Evolutionary conservation across 2,113 vertebrate genomes (phyloP).

Genomic region (Grantiella picta): DNA sequence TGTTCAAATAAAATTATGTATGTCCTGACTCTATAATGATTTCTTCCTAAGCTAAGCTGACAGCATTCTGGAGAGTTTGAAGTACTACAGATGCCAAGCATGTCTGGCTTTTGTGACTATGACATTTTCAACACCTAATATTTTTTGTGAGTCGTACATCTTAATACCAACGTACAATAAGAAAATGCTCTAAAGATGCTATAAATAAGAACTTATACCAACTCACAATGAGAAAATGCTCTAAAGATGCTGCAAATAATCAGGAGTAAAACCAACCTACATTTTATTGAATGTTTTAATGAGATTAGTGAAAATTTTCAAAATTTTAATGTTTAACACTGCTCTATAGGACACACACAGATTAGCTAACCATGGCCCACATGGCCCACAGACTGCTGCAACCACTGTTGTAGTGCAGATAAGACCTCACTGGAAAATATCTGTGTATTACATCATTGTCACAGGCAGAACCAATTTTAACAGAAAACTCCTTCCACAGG

Average conservation of each 20-base stretch:
- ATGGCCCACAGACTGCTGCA: neutral
- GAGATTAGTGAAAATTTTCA: neutral
- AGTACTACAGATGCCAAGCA: neutral
- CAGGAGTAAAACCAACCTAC: neutral
- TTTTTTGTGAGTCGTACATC: neutral
- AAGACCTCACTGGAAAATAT: neutral
- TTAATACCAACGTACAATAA: neutral
- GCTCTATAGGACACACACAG: neutral
- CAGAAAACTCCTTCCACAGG: neutral
- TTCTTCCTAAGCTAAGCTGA: neutral
- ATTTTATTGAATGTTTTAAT: neutral
- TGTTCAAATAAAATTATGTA: slow-evolving; percentile 7
- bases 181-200: neutral
- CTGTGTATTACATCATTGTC: neutral
- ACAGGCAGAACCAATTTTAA: neutral
- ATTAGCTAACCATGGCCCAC: neutral
- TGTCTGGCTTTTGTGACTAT: neutral
- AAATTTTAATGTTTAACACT: neutral
- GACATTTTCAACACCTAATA: neutral
- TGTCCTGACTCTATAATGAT: neutral
- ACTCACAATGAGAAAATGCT: neutral
- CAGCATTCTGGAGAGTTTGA: neutral
- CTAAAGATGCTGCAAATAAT: neutral
- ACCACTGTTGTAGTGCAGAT: neutral
- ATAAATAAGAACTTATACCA: neutral